Evolutionary conservation across 2,113 vertebrate species (phyloP).

Genomic region (Pomatorhinus ruficollis): DNA sequence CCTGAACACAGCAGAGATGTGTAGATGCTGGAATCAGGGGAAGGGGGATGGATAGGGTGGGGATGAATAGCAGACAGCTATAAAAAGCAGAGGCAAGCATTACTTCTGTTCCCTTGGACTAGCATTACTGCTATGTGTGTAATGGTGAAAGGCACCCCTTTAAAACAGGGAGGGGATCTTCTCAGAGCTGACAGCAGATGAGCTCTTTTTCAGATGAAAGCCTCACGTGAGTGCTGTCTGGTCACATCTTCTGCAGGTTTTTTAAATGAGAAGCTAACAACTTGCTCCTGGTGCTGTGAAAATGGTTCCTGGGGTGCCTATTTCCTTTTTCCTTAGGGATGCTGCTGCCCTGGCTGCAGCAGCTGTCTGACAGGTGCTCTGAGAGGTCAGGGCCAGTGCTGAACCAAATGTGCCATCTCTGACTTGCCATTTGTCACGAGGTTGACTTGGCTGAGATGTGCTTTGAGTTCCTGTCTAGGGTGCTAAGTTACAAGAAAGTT

Average conservation of each 20-base stretch:
- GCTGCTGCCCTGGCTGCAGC: neutral
- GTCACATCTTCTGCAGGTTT: neutral
- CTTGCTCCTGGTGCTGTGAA: neutral
- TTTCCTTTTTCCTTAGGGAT: neutral
- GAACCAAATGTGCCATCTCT: neutral
- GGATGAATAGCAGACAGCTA: neutral
- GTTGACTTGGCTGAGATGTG: neutral
- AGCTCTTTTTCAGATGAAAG: neutral
- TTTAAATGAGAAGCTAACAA: neutral
- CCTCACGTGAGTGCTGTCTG: neutral
- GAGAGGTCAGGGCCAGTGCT: neutral
- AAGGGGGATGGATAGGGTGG: neutral
- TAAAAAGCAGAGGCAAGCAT: conserved; percentile 26
- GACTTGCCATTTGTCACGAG: neutral
- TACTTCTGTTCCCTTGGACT: neutral
- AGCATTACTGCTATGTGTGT: neutral
- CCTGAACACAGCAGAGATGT: neutral
- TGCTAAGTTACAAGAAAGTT: neutral
- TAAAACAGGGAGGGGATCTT: neutral
- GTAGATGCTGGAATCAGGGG: neutral
- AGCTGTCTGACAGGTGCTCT: neutral
- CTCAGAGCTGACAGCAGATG: neutral
- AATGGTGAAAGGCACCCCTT: neutral
- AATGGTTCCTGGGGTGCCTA: neutral
- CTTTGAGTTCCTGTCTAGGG: neutral